Base-by-base conservation (phyloP, 2,888 invertebrate genomes). In the Cacoxenus indagator region DNA sequence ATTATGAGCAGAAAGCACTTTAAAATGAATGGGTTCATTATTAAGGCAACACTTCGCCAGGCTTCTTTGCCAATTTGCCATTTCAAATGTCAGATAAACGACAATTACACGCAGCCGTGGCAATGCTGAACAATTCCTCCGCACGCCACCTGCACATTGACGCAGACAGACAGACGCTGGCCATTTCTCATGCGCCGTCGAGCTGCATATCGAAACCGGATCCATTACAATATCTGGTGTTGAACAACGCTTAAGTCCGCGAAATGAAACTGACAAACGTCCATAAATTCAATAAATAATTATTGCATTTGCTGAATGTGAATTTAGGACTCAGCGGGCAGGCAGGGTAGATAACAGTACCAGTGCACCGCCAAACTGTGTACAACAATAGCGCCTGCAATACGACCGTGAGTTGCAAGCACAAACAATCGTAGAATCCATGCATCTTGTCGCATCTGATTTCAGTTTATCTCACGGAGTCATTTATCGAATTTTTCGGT, bases 201-300 rank as follows among this genome's bases (percentile, higher is more conserved):
- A n/a, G 17, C 17, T 17, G 48, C 54, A 70, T 68, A 54, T 57
- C 70, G 75, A 76, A 75, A 75, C 73, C 65, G 77, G 77, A 78
- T 76, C 78, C 78, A 77, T 77, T 76, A 75, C 75, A 75, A 73
- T 79, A 77, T 78, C 78, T 82, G 85, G 73, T 76, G 74, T 78
- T 77, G 77, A 77, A 83, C 78, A 83, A 78, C 75, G 77, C 76
- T 78, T 76, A 73, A 75, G 73, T 78, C 75, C 76, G 80, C 70
- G 74, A 74, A 78, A 76, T 74, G 73, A 74, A 78, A 74, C 76
- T 75, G 71, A 71, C 73, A 76, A 72, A 70, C 73, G 76, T 75
- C 73, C 78, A 85, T 82, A 76, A 84, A 84, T 81, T 84, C 84
- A 83, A 84, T 85, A 85, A 85, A 85, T 85, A 84, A 84, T 85